Conservation (phyloP, 2,113 vertebrate genomes). For the Smithornis capensis region DNA sequence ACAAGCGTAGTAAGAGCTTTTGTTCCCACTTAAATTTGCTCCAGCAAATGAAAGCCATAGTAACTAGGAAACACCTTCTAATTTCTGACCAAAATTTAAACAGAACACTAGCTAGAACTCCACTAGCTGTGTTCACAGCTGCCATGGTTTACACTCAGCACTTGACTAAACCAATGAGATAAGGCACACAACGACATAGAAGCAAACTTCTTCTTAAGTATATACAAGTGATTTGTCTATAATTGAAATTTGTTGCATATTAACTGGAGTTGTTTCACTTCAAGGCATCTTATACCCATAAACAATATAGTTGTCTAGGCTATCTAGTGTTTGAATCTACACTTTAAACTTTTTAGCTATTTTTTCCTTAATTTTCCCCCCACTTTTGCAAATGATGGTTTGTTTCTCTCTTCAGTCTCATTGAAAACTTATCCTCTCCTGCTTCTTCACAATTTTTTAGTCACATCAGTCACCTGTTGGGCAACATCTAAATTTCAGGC, state of each 20-base stretch:
- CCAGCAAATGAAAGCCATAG: background rate
- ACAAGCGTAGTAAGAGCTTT: background rate
- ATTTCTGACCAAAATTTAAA: background rate
- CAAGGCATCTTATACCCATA: background rate
- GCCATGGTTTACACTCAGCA: background rate
- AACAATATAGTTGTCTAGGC: background rate
- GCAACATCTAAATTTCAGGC: background rate
- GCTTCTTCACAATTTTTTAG: background rate
- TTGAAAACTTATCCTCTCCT: background rate
- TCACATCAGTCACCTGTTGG: background rate
- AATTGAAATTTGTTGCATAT: background rate
- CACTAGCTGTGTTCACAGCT: background rate
- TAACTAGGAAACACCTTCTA: background rate
- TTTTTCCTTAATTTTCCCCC: background rate
- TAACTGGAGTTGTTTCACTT: background rate
- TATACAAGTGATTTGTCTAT: background rate
- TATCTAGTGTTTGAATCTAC: background rate
- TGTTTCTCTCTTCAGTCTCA: background rate
- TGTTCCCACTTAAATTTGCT: background rate
- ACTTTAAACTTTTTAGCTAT: background rate
- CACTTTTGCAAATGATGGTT: background rate
- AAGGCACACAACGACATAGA: background rate
- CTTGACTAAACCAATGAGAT: background rate
- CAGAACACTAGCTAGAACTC: background rate
- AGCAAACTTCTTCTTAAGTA: background rate